These are phyloP conservation scores for Zaprionus davidi DNA, from an alignment of 1,140 invertebrate species.

Conservation along the genomic window DNA sequence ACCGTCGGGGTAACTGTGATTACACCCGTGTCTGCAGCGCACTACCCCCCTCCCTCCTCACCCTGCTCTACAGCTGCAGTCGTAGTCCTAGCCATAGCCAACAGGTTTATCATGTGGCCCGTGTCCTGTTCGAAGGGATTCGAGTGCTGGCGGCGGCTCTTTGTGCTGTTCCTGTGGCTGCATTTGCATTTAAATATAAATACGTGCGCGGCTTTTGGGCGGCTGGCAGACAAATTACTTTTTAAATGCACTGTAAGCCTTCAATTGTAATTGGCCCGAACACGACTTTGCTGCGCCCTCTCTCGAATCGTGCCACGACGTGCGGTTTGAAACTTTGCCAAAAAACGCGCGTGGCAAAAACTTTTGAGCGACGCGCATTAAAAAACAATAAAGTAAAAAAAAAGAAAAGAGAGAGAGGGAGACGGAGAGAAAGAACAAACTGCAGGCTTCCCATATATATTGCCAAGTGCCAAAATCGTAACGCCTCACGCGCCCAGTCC, in stretches of 20 bases:
- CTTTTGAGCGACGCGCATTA: conserved; percentile 69
- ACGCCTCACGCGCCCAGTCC: conserved; percentile 15
- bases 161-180: conserved; percentile 33
- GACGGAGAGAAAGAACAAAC: neutral
- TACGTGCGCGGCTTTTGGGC: conserved; percentile 74
- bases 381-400: conserved; percentile 76
- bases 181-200: conserved; percentile 82
- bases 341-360: conserved; percentile 43
- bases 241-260: conserved; percentile 83
- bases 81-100: conserved; percentile 21
- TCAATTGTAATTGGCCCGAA: conserved; percentile 76
- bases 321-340: conserved; percentile 76
- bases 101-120: conserved; percentile 52
- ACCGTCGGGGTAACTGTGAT: conserved; percentile 67
- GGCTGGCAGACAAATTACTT: conserved; percentile 83
- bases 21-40: conserved; percentile 46
- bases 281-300: conserved; percentile 11
- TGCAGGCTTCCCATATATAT: conserved; percentile 31
- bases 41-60: neutral
- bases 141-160: conserved; percentile 3
- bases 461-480: conserved; percentile 50
- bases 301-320: conserved; percentile 3
- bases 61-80: too few relatives aligned
- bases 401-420: neutral
- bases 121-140: neutral